phyloP scores from a whole-genome alignment of 2,113 vertebrate genomes.

The Scolopax mira region DNA sequence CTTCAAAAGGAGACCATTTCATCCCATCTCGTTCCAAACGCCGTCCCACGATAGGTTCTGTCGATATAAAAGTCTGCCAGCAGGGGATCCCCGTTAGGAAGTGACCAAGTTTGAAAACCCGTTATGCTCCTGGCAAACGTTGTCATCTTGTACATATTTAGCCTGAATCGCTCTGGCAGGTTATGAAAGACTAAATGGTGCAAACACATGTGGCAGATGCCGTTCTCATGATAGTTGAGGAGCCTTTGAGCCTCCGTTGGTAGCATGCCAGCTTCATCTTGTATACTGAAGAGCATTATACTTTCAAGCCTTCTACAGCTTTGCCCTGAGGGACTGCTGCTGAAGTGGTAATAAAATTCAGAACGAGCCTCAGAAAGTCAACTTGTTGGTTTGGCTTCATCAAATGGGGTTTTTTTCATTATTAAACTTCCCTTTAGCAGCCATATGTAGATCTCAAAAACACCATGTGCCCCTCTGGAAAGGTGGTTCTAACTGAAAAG shows the following conservation, averaged over 20 bases:
- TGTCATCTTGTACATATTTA: background rate
- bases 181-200: slow-evolving; percentile 25
- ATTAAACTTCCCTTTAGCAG: background rate
- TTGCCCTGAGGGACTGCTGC: slow-evolving; percentile 32
- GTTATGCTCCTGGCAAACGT: background rate
- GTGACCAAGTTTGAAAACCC: background rate
- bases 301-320: background rate
- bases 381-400: slow-evolving; percentile 22
- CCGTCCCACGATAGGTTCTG: background rate
- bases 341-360: slow-evolving; percentile 46
- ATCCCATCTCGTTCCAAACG: background rate
- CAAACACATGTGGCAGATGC: slow-evolving; percentile 55
- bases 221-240: background rate
- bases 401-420: background rate
- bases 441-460: background rate
- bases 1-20: background rate
- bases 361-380: slow-evolving; percentile 25
- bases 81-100: slow-evolving; percentile 1
- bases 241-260: background rate
- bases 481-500: background rate
- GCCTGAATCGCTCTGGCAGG: slow-evolving; percentile 23
- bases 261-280: background rate
- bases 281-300: background rate
- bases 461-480: background rate
- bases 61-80: background rate